Base-by-base conservation (phyloP, 2,113 vertebrate species). In the Gavia stellata region DNA sequence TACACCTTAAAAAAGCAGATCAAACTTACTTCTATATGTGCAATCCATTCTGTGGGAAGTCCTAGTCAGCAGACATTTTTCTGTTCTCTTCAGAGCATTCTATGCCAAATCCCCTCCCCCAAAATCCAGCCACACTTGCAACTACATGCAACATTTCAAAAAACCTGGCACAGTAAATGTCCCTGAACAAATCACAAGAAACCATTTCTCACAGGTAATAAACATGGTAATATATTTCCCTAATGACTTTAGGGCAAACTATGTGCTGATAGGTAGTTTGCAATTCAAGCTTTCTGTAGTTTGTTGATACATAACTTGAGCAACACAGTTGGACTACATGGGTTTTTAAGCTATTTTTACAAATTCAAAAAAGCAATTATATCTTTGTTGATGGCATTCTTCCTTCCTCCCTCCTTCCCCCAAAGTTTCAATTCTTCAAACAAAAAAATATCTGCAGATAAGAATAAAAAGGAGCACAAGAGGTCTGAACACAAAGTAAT, bases 1-100 rank as follows among this genome's bases (percentile, higher is more conserved):
- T 94, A 96, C 65, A 86, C 52, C 62, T 92, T 71, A 84, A 75
- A 81, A 93, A 52, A 70, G 91, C 68, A 92, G 91, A 96, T n/a
- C 23, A 90, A 95, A 59, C 58, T 89, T 66, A 88, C 2, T 77
- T 90, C 49, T 78, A 38, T 20, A 55, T 56, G 26, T 74, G 59
- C 53, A 92, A 15, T 80, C 28, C 61, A 90, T 97, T 38, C 17
- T 44, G 82, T 70, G 70, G 31, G n/a, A 78, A 92, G 92, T 42
- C 8, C 42, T 86, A 73, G 62, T 33, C 23, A 73, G 55, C 42
- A 85, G 58, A 92, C 25, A 72, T 85, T 42, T 80, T 77, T 66
- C 80, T 78, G 45, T 91, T 96, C 56, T 86, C 55, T 90, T 88
- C 21, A 63, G 28, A 86, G 50, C 44, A 74, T 52, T 78, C 52